Evolutionary conservation across 2,888 invertebrate species (phyloP).

Genomic region (Apamea monoglypha): DNA sequence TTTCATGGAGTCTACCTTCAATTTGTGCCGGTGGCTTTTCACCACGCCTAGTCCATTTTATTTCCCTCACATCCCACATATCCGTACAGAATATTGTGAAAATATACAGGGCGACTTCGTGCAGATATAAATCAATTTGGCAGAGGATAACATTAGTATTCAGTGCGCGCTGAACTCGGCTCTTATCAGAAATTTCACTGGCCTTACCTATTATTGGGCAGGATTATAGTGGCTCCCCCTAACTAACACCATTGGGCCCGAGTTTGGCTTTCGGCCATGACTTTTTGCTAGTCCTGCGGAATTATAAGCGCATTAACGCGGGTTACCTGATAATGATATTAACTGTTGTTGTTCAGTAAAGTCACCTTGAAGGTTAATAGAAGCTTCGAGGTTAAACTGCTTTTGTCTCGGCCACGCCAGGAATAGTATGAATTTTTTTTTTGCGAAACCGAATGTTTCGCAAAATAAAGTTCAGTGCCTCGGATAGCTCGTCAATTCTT

Average conservation of each 20-base stretch:
- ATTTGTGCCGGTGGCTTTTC: slow-evolving; percentile 31
- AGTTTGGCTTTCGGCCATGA: slow-evolving; percentile 30
- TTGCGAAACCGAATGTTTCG: too few species aligned
- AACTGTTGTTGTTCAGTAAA: slow-evolving; percentile 23
- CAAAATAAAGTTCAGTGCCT: background rate
- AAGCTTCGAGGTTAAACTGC: background rate
- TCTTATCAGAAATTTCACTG: slow-evolving; percentile 69
- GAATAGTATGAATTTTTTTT: background rate
- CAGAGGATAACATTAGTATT: slow-evolving; percentile 72
- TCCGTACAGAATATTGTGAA: slow-evolving; percentile 63
- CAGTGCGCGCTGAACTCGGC: slow-evolving; percentile 53
- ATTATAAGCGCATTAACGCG: slow-evolving; percentile 40
- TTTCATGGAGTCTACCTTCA: slow-evolving; percentile 30
- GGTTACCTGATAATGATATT: slow-evolving; percentile 35
- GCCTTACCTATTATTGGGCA: slow-evolving; percentile 65
- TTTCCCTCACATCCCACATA: slow-evolving; percentile 48
- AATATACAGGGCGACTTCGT: slow-evolving; percentile 60
- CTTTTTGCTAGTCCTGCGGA: slow-evolving; percentile 29
- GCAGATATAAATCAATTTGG: slow-evolving; percentile 75
- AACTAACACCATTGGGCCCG: slow-evolving; percentile 51
- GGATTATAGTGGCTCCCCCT: slow-evolving; percentile 49
- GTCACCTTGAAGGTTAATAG: slow-evolving; percentile 10
- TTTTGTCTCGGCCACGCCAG: background rate
- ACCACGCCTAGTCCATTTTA: slow-evolving; percentile 38
- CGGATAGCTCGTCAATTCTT: background rate